These are phyloP conservation scores for Condylostylus longicornis DNA, from an alignment of 1,140 invertebrate genomes.

Conservation along the genomic window DNA sequence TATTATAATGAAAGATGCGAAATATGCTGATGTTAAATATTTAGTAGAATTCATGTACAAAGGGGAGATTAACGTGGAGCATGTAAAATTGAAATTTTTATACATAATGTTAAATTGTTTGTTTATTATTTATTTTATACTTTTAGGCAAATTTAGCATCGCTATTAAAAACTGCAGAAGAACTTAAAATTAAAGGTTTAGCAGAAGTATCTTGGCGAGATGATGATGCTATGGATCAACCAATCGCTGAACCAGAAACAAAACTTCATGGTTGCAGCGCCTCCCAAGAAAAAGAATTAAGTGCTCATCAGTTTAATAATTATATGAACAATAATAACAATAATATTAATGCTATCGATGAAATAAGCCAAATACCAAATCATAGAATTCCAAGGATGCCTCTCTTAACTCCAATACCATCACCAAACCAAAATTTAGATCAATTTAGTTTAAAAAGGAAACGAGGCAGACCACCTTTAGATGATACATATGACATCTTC, in stretches of 20 bases:
- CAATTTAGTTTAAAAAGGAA: slow-evolving; percentile 36
- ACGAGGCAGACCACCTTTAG: slow-evolving; percentile 46
- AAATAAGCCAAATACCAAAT: background rate
- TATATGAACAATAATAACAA: slow-evolving; percentile 1
- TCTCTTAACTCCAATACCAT: slow-evolving; percentile 8
- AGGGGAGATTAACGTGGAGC: slow-evolving; percentile 87
- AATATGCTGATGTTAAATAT: slow-evolving; percentile 68
- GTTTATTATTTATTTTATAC: slow-evolving; percentile 5
- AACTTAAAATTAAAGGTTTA: slow-evolving; percentile 77
- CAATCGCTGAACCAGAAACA: slow-evolving; percentile 26
- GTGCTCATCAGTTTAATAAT: no score
- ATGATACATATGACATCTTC: slow-evolving; percentile 35
- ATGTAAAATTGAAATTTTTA: slow-evolving; percentile 32
- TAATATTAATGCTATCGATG: background rate
- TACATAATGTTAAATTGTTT: background rate
- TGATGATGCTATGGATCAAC: slow-evolving; percentile 34
- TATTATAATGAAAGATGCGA: slow-evolving; percentile 70
- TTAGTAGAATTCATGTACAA: slow-evolving; percentile 91
- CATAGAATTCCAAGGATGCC: slow-evolving; percentile 11
- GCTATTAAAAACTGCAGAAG: slow-evolving; percentile 78
- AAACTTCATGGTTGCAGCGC: no score
- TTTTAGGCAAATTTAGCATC: slow-evolving; percentile 65
- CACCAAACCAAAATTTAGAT: slow-evolving; percentile 18
- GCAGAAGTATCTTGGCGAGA: slow-evolving; percentile 74
- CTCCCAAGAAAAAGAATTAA: no score